These are phyloP conservation scores for Azemiops feae DNA, from an alignment of 2,113 vertebrate species.

Conservation along the genomic window DNA sequence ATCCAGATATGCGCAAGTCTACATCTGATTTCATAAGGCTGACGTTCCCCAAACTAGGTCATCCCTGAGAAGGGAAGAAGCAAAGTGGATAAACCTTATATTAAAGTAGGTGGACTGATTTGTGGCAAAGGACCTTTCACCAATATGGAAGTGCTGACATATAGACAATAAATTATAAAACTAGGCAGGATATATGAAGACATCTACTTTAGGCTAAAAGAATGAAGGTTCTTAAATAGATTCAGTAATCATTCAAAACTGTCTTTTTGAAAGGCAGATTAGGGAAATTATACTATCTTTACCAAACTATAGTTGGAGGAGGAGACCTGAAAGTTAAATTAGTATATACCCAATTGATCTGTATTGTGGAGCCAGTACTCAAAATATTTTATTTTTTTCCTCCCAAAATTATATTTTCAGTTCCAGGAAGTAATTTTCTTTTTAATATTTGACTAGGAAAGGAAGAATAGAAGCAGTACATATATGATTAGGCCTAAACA, in stretches of 20 bases:
- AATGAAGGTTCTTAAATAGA: background rate
- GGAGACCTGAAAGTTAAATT: background rate
- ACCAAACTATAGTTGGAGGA: background rate
- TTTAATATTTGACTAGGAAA: background rate
- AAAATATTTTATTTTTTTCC: background rate
- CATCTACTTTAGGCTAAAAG: background rate
- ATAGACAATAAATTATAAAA: background rate
- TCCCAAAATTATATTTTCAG: background rate
- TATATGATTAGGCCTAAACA: background rate
- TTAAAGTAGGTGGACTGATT: background rate
- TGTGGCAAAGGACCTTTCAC: background rate
- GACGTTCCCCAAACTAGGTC: background rate
- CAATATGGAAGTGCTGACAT: background rate
- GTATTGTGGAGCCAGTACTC: background rate
- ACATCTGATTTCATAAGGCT: background rate
- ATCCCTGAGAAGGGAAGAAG: background rate
- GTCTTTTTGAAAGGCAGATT: background rate
- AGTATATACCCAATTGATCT: background rate
- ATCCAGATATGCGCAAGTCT: background rate
- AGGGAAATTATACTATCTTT: background rate
- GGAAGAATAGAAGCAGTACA: background rate
- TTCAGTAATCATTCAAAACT: background rate
- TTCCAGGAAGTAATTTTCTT: background rate
- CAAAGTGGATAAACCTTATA: background rate
- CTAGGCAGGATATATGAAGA: background rate